phyloP scores from a whole-genome alignment of 2,888 invertebrate species.

The Drosophila cracens region DNA sequence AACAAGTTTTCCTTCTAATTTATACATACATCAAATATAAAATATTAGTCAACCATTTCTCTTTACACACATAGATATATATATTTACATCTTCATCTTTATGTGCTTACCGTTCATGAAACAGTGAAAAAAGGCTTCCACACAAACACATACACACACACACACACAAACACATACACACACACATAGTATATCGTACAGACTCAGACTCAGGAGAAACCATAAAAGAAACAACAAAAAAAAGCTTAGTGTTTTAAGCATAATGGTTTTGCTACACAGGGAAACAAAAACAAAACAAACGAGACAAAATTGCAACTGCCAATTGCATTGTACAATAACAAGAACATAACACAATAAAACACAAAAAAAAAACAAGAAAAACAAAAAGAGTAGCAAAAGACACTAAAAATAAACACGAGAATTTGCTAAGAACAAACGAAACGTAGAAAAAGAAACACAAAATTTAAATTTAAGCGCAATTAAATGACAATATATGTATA shows the following conservation, averaged over 20 bases:
- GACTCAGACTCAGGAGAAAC: slow-evolving; percentile 31
- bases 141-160: slow-evolving; percentile 16
- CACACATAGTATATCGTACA: not conserved
- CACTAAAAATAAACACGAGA: slow-evolving; percentile 50
- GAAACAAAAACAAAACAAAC: slow-evolving; percentile 18
- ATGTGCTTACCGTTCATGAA: slow-evolving; percentile 40
- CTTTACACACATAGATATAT: slow-evolving; percentile 2
- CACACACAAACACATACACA: slow-evolving; percentile 25
- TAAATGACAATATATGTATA: slow-evolving; percentile 52
- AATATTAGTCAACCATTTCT: slow-evolving; percentile 28
- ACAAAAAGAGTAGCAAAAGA: slow-evolving; percentile 48
- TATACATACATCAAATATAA: slow-evolving; percentile 15
- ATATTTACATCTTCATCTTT: slow-evolving; percentile 29
- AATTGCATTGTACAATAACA: slow-evolving; percentile 66
- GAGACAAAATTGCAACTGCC: slow-evolving; percentile 67
- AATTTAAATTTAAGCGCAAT: slow-evolving; percentile 46
- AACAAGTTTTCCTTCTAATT: slow-evolving; percentile 24
- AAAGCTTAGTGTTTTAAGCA: slow-evolving; percentile 24
- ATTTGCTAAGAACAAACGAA: slow-evolving; percentile 33
- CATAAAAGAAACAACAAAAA: slow-evolving; percentile 28
- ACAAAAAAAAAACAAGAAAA: slow-evolving; percentile 19
- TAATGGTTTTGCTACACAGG: slow-evolving; percentile 35
- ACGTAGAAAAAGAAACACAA: slow-evolving; percentile 15
- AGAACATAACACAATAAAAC: slow-evolving; percentile 19
- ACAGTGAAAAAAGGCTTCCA: slow-evolving; percentile 51